Conservation (phyloP, 2,113 vertebrate species). For the Tursiops truncatus region DNA sequence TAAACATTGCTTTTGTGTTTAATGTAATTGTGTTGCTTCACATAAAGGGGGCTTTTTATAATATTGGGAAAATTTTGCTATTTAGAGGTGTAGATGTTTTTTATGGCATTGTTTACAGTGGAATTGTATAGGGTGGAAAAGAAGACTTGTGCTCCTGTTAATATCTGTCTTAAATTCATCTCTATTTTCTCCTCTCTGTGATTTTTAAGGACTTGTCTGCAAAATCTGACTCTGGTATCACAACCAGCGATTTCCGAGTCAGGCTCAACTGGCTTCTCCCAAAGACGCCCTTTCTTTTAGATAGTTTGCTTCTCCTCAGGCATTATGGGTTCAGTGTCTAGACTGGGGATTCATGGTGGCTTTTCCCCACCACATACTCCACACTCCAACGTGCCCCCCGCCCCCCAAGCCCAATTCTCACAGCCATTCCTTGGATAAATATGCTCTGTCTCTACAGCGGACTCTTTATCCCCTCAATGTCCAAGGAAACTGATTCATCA, state of each 20-base stretch:
- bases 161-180: background rate
- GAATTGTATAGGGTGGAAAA: background rate
- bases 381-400: background rate
- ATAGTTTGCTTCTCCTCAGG: background rate
- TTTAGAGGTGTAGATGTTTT: background rate
- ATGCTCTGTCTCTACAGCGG: background rate
- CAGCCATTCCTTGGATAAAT: slow-evolving; percentile 43
- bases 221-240: background rate
- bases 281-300: background rate
- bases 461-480: slow-evolving; percentile 41
- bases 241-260: background rate
- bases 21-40: background rate
- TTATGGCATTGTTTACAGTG: background rate
- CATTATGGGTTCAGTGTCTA: slow-evolving; percentile 50
- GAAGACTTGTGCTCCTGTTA: background rate
- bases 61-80: background rate
- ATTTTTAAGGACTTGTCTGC: background rate
- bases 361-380: slow-evolving; percentile 4
- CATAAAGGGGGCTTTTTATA: background rate
- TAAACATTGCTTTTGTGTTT: background rate
- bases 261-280: background rate
- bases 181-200: background rate
- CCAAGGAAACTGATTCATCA: slow-evolving; percentile 64
- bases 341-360: slow-evolving; percentile 60
- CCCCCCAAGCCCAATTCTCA: background rate